These are phyloP conservation scores for Apotomis betuletana DNA, from an alignment of 2,888 invertebrate species.

Conservation along the genomic window DNA sequence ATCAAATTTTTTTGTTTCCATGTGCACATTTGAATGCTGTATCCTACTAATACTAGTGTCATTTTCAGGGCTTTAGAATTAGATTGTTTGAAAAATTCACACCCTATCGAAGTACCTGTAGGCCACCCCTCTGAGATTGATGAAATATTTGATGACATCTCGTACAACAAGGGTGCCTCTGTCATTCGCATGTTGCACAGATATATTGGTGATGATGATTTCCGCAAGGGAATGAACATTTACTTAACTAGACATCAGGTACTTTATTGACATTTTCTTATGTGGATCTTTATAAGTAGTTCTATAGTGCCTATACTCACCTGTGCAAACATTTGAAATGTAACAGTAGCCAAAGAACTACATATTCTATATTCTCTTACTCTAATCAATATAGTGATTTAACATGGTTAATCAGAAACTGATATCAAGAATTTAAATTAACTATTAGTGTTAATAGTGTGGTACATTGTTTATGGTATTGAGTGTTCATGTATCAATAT, in stretches of 20 bases:
- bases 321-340: background rate
- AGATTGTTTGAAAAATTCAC: conserved; percentile 95
- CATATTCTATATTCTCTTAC: too few species aligned
- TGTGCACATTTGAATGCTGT: conserved; percentile 3
- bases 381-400: too few species aligned
- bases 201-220: conserved; percentile 96
- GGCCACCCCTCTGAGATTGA: conserved; percentile 97
- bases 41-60: conserved; percentile 18
- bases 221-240: conserved; percentile 95
- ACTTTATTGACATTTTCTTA: conserved; percentile 9
- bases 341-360: too few species aligned
- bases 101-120: conserved; percentile 98
- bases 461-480: too few species aligned
- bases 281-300: background rate
- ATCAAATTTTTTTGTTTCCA: conserved; percentile 30
- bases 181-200: conserved; percentile 97
- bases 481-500: too few species aligned
- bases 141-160: conserved; percentile 99
- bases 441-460: too few species aligned
- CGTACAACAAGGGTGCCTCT: conserved; percentile 97
- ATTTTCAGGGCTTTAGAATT: conserved; percentile 89
- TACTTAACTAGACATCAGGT: conserved; percentile 93
- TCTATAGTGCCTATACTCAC: background rate
- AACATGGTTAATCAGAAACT: too few species aligned
- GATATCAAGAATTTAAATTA: too few species aligned